Conservation (phyloP, 2,797 vertebrate species). For the Bradypus variegatus region DNA sequence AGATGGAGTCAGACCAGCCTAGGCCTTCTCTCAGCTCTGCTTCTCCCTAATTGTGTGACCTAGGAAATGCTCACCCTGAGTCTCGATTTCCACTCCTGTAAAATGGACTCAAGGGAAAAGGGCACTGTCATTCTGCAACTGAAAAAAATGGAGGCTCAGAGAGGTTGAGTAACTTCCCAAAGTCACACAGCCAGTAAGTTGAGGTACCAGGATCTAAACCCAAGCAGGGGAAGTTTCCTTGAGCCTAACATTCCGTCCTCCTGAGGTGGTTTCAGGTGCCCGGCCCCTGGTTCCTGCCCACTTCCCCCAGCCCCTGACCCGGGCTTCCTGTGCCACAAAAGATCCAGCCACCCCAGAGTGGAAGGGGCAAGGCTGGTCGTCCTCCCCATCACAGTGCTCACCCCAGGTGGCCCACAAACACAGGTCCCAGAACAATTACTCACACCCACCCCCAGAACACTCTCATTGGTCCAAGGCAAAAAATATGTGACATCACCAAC, state of each 20-base stretch:
- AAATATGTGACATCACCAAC: neutral
- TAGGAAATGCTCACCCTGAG: neutral
- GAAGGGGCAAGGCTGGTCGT: no score
- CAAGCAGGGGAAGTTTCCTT: neutral
- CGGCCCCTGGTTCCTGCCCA: neutral
- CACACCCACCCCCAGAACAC: neutral
- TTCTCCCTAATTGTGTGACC: neutral
- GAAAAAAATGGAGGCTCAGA: neutral
- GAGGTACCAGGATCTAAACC: neutral
- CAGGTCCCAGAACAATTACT: accelerated
- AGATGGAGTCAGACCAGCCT: neutral
- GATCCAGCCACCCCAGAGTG: neutral
- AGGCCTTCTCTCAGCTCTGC: neutral
- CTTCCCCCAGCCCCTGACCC: neutral
- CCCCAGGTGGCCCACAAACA: neutral
- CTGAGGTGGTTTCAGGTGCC: neutral
- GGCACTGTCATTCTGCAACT: neutral
- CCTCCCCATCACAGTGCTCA: neutral
- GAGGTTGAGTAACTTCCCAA: neutral
- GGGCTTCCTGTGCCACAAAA: neutral
- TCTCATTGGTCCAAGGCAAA: neutral
- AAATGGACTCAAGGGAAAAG: neutral
- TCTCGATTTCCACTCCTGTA: neutral
- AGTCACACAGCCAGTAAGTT: neutral
- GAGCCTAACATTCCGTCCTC: neutral